phyloP scores from a whole-genome alignment of 2,797 vertebrate species.

The Crenuchus spilurus region DNA sequence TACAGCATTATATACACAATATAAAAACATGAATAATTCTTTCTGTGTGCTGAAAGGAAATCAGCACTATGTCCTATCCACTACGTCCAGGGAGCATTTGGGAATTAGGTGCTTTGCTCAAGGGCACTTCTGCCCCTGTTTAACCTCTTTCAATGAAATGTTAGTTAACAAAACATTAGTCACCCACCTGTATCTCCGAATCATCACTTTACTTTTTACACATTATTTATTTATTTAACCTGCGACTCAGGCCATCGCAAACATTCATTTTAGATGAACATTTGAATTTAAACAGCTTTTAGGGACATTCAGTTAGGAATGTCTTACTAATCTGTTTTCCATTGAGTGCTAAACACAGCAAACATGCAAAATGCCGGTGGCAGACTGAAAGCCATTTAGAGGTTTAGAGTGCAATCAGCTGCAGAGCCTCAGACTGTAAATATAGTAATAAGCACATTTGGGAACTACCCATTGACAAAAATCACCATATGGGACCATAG shows the following conservation, averaged over 20 bases:
- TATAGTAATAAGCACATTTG: background rate
- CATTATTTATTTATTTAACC: background rate
- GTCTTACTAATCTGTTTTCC: conserved; percentile 19
- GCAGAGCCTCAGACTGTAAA: background rate
- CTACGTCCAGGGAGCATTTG: too few species aligned
- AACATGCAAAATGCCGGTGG: conserved; percentile 1
- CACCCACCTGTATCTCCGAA: too few species aligned
- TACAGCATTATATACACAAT: too few species aligned
- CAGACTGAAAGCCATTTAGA: conserved; percentile 6
- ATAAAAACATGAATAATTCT: too few species aligned
- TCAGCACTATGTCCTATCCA: too few species aligned
- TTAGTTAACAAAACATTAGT: too few species aligned
- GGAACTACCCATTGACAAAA: background rate
- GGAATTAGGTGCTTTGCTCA: too few species aligned
- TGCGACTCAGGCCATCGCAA: background rate
- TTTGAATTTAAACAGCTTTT: conserved; percentile 15
- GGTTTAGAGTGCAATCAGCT: background rate
- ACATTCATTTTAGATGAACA: background rate
- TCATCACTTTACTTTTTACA: too few species aligned
- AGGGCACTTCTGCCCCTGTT: too few species aligned
- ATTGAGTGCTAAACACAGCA: conserved; percentile 12
- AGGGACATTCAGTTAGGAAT: background rate
- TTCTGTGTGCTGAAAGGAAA: too few species aligned
- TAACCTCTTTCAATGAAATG: too few species aligned
- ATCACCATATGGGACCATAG: background rate